phyloP scores from a whole-genome alignment of 2,113 vertebrate genomes.

The Pelodiscus sinensis region DNA sequence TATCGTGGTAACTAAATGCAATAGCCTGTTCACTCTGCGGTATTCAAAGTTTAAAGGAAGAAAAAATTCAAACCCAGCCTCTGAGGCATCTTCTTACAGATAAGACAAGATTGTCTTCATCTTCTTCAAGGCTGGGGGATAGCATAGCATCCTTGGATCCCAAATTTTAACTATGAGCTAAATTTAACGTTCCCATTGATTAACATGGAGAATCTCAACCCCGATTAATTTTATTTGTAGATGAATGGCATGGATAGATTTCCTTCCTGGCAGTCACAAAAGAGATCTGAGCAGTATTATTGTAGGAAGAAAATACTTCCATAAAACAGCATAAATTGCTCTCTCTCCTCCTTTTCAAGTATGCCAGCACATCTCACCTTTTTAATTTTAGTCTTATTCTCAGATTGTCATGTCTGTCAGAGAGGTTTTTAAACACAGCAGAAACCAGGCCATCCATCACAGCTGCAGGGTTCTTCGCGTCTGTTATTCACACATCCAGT shows the following conservation, averaged over 20 bases:
- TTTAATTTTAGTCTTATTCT: background rate
- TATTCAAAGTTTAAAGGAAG: too few relatives aligned
- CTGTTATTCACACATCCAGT: background rate
- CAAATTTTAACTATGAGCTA: too few relatives aligned
- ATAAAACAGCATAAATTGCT: background rate
- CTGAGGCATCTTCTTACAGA: too few relatives aligned
- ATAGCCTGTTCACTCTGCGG: too few relatives aligned
- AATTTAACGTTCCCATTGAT: too few relatives aligned
- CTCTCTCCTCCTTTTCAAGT: background rate
- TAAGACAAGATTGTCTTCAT: too few relatives aligned
- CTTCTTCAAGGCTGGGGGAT: too few relatives aligned
- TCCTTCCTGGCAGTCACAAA: background rate
- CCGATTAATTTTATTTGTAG: background rate
- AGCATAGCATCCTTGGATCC: too few relatives aligned
- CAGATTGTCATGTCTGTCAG: background rate
- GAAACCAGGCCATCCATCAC: background rate
- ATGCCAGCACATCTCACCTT: background rate
- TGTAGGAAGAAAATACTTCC: background rate
- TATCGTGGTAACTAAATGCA: too few relatives aligned
- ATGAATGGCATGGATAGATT: background rate
- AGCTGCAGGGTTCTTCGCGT: background rate
- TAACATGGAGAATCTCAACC: too few relatives aligned
- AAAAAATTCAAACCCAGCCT: too few relatives aligned
- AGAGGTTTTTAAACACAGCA: background rate
- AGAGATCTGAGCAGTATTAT: background rate